Percentiles rank a stretch among this genome's conserved stretches.
These are phyloP conservation scores for Eunapius fragilis DNA, from an alignment of 37 sponge, comb jelly and placozoan genomes.

Conservation along the genomic window DNA sequence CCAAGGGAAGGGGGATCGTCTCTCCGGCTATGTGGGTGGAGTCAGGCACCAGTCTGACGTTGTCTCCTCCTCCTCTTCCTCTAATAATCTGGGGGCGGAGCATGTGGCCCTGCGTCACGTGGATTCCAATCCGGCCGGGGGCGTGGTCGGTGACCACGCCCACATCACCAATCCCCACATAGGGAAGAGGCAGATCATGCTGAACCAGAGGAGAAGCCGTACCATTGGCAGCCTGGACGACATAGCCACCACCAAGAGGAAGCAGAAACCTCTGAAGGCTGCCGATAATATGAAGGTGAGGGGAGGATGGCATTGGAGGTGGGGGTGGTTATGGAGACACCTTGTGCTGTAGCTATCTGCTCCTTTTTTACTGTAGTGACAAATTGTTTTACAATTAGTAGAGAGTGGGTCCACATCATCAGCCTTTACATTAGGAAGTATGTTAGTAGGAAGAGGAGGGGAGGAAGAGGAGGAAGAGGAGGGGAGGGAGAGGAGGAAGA, in stretches of 20 bases:
- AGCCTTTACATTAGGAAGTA: no score
- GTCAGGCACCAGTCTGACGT: background rate
- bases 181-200: constrained; percentile 39
- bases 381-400: no score
- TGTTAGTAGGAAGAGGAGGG: no score
- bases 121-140: no score
- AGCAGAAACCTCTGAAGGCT: constrained; percentile 42
- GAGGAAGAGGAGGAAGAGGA: no score
- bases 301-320: no score
- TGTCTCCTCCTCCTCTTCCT: background rate
- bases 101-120: background rate
- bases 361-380: no score
- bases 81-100: background rate
- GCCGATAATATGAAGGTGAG: constrained; percentile 56
- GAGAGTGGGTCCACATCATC: no score
- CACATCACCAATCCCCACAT: constrained; percentile 27
- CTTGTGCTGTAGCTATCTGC: no score
- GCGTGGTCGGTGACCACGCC: no score
- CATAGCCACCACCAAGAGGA: constrained; percentile 22
- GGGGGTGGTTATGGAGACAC: background rate
- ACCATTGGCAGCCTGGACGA: constrained; percentile 32
- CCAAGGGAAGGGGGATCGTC: background rate
- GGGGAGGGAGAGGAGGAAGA: no score
- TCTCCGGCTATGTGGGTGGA: background rate
- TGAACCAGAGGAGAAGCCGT: constrained; percentile 21